Evolutionary conservation across 2,797 vertebrate species (phyloP).

Genomic region (Carapus acus): DNA sequence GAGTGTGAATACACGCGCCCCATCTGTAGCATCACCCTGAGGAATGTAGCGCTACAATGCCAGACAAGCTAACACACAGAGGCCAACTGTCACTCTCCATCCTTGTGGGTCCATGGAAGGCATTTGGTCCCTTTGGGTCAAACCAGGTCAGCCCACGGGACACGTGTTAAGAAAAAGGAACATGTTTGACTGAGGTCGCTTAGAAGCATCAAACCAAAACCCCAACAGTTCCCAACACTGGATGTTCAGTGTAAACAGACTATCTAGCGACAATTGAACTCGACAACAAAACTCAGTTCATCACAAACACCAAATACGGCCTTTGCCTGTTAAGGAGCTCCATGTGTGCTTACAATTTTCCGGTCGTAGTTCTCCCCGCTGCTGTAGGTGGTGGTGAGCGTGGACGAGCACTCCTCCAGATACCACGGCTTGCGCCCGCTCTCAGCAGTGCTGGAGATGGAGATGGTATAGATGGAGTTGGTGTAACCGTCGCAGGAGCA

Average conservation of each 20-base stretch:
- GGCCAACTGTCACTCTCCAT: constrained; percentile 28
- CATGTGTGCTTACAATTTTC: constrained; percentile 97
- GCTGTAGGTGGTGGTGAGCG: constrained; percentile 96
- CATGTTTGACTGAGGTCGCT: not conserved
- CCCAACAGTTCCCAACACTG: not conserved
- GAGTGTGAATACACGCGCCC: not conserved
- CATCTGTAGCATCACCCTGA: constrained; percentile 10
- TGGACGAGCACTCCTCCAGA: constrained; percentile 95
- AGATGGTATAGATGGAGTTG: constrained; percentile 98
- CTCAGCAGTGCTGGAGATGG: constrained; percentile 97
- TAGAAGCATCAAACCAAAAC: constrained; percentile 3
- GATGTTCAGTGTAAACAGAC: not conserved
- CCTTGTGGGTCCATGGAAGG: constrained; percentile 15
- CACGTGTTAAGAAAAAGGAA: not conserved
- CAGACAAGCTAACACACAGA: constrained; percentile 45
- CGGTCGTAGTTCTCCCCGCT: constrained; percentile 97
- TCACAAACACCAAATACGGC: not conserved
- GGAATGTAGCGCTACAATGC: constrained; percentile 49
- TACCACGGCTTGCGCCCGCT: constrained; percentile 98
- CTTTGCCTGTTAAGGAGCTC: not conserved
- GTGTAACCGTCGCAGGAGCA: constrained; percentile 98
- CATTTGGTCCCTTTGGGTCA: constrained; percentile 21
- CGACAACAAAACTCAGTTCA: not conserved
- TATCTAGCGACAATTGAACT: not conserved
- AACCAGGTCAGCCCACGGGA: constrained; percentile 16